Evolutionary conservation across 92 coral and sea anemone species (phyloP).

Genomic region (Parazoanthus atlanticus): DNA sequence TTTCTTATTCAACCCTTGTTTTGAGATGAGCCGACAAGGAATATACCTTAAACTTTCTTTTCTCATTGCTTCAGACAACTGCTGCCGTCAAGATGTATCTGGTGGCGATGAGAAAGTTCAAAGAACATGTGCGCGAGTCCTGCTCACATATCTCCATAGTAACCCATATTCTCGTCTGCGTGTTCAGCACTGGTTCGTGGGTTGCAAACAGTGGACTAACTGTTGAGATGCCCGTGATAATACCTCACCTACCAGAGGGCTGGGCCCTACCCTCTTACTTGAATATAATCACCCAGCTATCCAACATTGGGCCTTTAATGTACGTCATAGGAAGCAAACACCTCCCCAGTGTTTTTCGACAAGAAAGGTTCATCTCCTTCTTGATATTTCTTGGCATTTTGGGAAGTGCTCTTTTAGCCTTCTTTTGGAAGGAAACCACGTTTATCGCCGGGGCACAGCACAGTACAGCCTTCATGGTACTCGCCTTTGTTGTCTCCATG

Average conservation of each 20-base stretch:
- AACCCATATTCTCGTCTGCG: conserved; percentile 76
- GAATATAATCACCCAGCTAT: conserved; percentile 83
- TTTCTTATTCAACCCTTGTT: too few species aligned
- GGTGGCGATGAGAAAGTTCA: background rate
- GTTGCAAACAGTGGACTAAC: conserved; percentile 83
- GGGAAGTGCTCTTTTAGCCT: conserved; percentile 65
- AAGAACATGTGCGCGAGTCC: background rate
- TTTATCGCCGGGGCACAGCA: conserved; percentile 76
- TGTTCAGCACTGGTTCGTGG: conserved; percentile 92
- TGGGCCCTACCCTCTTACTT: conserved; percentile 93
- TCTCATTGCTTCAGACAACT: background rate
- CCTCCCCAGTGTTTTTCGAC: conserved; percentile 73
- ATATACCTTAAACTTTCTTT: too few species aligned
- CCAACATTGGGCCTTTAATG: conserved; percentile 83
- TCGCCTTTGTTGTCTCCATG: conserved; percentile 73
- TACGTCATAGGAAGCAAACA: conserved; percentile 70
- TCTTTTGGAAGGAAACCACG: conserved; percentile 83
- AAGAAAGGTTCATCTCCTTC: conserved; percentile 60
- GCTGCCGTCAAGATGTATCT: background rate
- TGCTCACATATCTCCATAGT: conserved; percentile 63
- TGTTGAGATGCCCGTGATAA: conserved; percentile 90
- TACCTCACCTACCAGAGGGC: conserved; percentile 84
- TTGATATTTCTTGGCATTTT: conserved; percentile 61
- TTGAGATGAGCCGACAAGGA: too few species aligned
- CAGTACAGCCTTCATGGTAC: conserved; percentile 74